Percentiles rank a stretch among this genome's conserved stretches.
phyloP scores from a whole-genome alignment of 1,140 invertebrate species.

The Drosophila kikkawai region DNA sequence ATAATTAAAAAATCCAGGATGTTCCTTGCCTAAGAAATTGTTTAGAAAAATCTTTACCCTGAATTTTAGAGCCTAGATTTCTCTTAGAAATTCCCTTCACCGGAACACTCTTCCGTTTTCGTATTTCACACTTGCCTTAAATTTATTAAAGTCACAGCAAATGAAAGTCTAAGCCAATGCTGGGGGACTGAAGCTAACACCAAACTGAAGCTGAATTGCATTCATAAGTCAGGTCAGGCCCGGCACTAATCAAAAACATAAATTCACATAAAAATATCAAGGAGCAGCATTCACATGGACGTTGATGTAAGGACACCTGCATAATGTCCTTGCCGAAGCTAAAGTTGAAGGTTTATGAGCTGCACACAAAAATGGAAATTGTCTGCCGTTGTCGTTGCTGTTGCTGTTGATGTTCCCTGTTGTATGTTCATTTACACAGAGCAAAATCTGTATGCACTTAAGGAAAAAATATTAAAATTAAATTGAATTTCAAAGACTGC shows the following conservation, averaged over 20 bases:
- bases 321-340: conserved; percentile 66
- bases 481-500: neutral
- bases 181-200: conserved; percentile 2
- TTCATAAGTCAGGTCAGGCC: conserved; percentile 68
- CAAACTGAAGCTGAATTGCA: conserved; percentile 58
- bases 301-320: conserved; percentile 60
- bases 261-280: conserved; percentile 80
- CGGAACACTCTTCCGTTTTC: conserved; percentile 11
- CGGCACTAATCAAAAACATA: conserved; percentile 81
- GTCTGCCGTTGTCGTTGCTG: conserved; percentile 34
- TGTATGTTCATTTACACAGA: conserved; percentile 40
- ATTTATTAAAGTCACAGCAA: conserved; percentile 71
- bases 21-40: neutral
- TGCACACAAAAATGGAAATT: conserved; percentile 81
- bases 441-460: neutral
- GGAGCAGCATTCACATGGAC: conserved; percentile 39
- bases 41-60: too few species aligned
- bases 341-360: conserved; percentile 80
- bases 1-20: neutral
- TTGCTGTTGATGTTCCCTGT: conserved; percentile 40
- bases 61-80: too few species aligned
- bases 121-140: conserved; percentile 42
- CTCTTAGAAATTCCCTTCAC: neutral
- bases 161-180: conserved; percentile 57
- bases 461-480: neutral